Evolutionary conservation across 2,888 invertebrate genomes (phyloP), one percentile per base, ranked within the genome.

Genomic region (Zelleria hepariella): DNA sequence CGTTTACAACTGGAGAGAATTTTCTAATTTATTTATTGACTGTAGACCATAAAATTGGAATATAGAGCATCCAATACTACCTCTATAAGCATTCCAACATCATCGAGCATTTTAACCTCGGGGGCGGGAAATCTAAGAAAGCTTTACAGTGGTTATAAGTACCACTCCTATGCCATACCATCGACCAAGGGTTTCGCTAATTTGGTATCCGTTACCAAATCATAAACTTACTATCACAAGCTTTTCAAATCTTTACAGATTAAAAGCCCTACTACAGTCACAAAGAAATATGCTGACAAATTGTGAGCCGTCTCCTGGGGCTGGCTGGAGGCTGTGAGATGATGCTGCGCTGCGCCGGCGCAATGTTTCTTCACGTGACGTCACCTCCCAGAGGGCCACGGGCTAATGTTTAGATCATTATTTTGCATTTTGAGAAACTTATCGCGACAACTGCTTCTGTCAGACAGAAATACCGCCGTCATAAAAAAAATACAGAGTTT

Each of bases 321-420:
- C n/a, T n/a, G n/a, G 32, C n/a, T 8, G 20, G 18, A 25, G 18
- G 20, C 21, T 32, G 32, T 21, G 32, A 55, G 27, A 21, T 32
- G 2, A 42, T 10, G 32, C 32, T 32, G 55, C 32, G 18, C 25
- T 54, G 54, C 54, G 54, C 54, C 54, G 18, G 54, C 54, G 54
- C 54, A 54, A 15, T 15, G 24, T 55, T 15, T 10, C 2, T 4
- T 32, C 53, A 25, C 24, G 10, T 20, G 32, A 32, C 32, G 49
- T 49, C 15, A 1, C 25, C 24, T 55, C 20, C 18, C 24, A 25
- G 26, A 24, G 21, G 55, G 55, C 7, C 55, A 27, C 2, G 7
- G n/a, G 6, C 47, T 57, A 71, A 73, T 75, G 71, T 68, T 68
- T 65, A 67, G 62, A 60, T 68, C 71, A 73, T 78, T 77, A 76